phyloP scores from a whole-genome alignment of 2,113 vertebrate species.

The Protobothrops flavoviridis region DNA sequence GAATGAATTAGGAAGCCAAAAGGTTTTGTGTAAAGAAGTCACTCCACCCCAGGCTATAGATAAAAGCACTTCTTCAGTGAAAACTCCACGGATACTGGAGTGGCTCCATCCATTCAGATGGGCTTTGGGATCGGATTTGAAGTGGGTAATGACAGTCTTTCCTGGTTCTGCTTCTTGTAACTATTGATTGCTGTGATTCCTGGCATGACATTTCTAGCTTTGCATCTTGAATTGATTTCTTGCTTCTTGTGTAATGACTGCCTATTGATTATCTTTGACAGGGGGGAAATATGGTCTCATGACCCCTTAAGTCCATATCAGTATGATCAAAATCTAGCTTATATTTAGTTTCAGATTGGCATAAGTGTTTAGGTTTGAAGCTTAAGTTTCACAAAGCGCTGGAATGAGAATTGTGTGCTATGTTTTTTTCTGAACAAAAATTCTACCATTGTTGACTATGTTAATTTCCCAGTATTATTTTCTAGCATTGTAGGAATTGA shows the following conservation, averaged over 20 bases:
- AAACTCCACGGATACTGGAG: not conserved
- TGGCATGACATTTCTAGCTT: not conserved
- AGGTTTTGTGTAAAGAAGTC: not conserved
- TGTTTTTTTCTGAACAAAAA: not conserved
- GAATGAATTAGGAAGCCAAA: not conserved
- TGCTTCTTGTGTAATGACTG: not conserved
- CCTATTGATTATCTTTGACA: not conserved
- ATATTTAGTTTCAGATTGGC: not conserved
- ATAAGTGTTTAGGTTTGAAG: not conserved
- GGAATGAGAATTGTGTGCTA: not conserved
- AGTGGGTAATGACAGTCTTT: not conserved
- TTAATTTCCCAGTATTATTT: not conserved
- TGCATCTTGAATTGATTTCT: not conserved
- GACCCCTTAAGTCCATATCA: not conserved
- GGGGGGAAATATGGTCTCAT: not conserved
- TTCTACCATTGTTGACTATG: not conserved
- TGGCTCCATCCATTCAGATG: not conserved
- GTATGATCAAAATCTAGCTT: not conserved
- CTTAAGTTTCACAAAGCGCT: not conserved
- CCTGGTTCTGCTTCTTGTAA: not conserved
- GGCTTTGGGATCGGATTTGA: not conserved
- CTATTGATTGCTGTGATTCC: not conserved
- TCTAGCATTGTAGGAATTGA: not conserved
- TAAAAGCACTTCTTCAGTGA: not conserved
- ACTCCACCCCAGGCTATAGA: not conserved